phyloP scores from a whole-genome alignment of 1,140 invertebrate species.

The Drosophila repleta region DNA sequence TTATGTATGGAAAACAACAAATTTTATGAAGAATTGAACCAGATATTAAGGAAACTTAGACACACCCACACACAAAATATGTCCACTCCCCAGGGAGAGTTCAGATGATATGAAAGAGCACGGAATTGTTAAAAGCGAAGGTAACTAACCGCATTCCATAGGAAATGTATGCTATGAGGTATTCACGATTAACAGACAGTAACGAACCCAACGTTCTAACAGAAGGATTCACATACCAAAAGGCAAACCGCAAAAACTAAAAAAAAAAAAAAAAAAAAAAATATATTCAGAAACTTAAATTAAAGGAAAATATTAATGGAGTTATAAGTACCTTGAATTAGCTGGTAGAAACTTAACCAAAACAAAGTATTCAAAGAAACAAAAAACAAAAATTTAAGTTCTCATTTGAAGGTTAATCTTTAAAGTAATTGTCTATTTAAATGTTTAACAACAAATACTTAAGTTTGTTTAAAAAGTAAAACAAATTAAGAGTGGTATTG shows the following conservation, averaged over 20 bases:
- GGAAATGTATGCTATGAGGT: neutral
- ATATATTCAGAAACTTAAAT: too few relatives aligned
- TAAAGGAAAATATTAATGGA: conserved; percentile 66
- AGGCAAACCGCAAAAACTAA: conserved; percentile 10
- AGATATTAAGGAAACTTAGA: neutral
- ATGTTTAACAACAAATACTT: conserved; percentile 41
- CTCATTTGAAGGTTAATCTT: conserved; percentile 29
- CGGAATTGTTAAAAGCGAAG: conserved; percentile 64
- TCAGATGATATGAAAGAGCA: conserved; percentile 55
- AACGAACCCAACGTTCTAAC: conserved; percentile 68
- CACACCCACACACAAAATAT: too few relatives aligned
- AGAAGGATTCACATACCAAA: conserved; percentile 17
- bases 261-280: conserved; percentile 31
- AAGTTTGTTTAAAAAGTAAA: conserved; percentile 29
- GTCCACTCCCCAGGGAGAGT: neutral
- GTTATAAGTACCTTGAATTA: conserved; percentile 84
- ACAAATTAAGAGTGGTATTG: conserved; percentile 37
- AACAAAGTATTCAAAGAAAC: conserved; percentile 58
- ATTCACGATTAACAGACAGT: conserved; percentile 29
- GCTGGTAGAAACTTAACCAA: conserved; percentile 66
- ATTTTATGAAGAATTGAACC: conserved; percentile 20
- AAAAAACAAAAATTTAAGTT: conserved; percentile 24
- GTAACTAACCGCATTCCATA: conserved; percentile 30
- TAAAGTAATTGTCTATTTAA: conserved; percentile 57
- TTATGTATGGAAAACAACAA: conserved; percentile 3